Percentiles rank a stretch among this genome's conserved stretches.
Conservation (phyloP, 2,888 invertebrate genomes). For the Amiota communis region DNA sequence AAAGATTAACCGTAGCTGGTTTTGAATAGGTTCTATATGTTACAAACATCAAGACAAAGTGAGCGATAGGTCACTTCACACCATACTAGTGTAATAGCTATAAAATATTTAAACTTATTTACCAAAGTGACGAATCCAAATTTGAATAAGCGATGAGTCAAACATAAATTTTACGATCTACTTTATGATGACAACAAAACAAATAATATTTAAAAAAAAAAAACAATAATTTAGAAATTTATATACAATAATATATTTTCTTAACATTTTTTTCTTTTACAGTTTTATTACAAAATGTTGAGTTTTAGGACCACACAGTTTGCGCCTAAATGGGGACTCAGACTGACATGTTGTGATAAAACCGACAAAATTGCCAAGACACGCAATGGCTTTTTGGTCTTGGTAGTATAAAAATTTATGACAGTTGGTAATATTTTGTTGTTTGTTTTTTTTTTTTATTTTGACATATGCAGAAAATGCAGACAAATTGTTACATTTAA, state of each 20-base stretch:
- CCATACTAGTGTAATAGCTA: too few species aligned
- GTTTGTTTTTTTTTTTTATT: neutral
- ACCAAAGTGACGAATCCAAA: too few species aligned
- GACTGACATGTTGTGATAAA: slow-evolving; percentile 13
- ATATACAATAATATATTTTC: slow-evolving; percentile 3
- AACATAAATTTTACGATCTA: slow-evolving; percentile 10
- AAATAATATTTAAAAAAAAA: neutral
- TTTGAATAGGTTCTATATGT: too few species aligned
- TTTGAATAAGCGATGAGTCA: slow-evolving; percentile 8
- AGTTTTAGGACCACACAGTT: slow-evolving; percentile 15
- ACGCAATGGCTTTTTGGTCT: slow-evolving; percentile 1
- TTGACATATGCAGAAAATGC: slow-evolving; percentile 16
- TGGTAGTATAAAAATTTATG: slow-evolving; percentile 14
- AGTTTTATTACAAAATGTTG: neutral
- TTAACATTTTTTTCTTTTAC: neutral
- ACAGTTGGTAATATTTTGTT: slow-evolving; percentile 15
- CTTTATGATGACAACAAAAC: too few species aligned
- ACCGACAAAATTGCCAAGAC: slow-evolving; percentile 11
- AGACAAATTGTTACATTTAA: slow-evolving; percentile 29
- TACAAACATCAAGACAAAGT: too few species aligned
- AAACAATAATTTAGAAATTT: neutral
- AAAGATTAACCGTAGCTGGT: too few species aligned
- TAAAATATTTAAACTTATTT: too few species aligned
- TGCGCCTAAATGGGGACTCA: neutral
- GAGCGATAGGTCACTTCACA: too few species aligned